phyloP scores from a whole-genome alignment of 2,113 vertebrate species.

The Notothenia coriiceps region DNA sequence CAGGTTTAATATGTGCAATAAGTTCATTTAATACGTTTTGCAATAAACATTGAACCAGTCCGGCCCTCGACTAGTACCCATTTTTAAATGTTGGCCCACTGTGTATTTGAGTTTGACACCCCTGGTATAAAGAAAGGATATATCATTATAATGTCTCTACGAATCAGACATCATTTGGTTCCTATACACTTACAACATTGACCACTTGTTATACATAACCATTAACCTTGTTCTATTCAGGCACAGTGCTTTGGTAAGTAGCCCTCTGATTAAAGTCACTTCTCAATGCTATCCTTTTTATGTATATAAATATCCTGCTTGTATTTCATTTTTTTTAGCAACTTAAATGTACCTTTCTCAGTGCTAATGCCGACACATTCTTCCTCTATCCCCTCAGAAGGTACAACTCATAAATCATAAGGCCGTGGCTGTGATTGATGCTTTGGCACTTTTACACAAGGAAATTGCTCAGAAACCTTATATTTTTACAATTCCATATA shows the following conservation, averaged over 20 bases:
- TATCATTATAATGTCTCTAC: background rate
- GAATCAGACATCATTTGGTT: background rate
- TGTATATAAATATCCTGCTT: background rate
- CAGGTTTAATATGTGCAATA: too few species aligned
- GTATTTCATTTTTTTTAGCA: background rate
- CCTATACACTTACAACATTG: background rate
- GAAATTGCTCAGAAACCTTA: conserved; percentile 74
- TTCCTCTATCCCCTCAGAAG: conserved; percentile 15
- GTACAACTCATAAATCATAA: conserved; percentile 71
- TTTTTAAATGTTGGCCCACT: too few species aligned
- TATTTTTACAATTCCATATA: conserved; percentile 78
- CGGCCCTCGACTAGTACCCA: too few species aligned
- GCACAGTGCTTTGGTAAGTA: background rate
- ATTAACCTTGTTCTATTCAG: background rate
- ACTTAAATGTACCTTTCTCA: background rate
- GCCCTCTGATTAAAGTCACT: background rate
- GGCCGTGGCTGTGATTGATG: conserved; percentile 71
- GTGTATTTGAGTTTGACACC: too few species aligned
- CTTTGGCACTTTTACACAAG: conserved; percentile 78
- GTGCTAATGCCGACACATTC: conserved; percentile 2
- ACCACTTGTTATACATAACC: background rate
- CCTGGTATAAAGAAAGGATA: background rate
- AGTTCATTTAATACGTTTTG: too few species aligned
- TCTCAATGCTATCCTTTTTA: background rate
- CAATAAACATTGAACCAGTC: too few species aligned